Base-by-base conservation (phyloP, 2,888 invertebrate genomes). In the Apotomis turbidana region DNA sequence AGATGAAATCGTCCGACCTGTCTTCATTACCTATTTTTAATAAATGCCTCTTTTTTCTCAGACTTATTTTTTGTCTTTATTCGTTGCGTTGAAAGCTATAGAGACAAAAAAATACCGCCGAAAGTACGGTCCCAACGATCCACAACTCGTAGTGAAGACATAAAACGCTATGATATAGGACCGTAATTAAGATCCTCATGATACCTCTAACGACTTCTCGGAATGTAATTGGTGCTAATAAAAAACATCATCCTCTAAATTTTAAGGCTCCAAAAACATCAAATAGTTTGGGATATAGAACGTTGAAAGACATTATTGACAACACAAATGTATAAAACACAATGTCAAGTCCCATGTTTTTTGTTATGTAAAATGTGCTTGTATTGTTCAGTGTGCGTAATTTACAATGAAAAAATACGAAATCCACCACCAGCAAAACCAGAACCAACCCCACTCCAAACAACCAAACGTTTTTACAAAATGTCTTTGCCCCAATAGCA, bases 111-210 rank as follows among this genome's bases (percentile, higher is more conserved):
- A 52, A 70, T 68, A 60, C n/a, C 41, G 44, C 51, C 44, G 57
- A 27, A 58, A 57, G n/a, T n/a, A 51, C 27, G 15, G 12, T 6
- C 10, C 41, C 12, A 60, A 66, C 64, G 52, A 59, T 55, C 60
- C 36, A 66, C 44, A 52, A 52, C 52, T 52, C 13, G 36, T 38
- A 54, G 71, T 55, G 38, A 60, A 60, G 41, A 68, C 55, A 67
- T 68, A 69, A 73, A 74, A 49, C 69, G 38, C 59, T 82, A 83
- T 83, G 79, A 80, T 81, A 78, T 81, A 84, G 73, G 70, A 71
- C 71, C 75, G 66, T 76, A 78, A 79, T 82, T 79, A 78, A 76
- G 73, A 76, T 74, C 64, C 74, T 72, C 68, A 57, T 54, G 71
- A 71, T 77, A 77, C 76, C 75, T 75, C 73, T 74, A 78, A 74